Conservation (phyloP, 2,113 vertebrate genomes). For the Arenaria interpres region DNA sequence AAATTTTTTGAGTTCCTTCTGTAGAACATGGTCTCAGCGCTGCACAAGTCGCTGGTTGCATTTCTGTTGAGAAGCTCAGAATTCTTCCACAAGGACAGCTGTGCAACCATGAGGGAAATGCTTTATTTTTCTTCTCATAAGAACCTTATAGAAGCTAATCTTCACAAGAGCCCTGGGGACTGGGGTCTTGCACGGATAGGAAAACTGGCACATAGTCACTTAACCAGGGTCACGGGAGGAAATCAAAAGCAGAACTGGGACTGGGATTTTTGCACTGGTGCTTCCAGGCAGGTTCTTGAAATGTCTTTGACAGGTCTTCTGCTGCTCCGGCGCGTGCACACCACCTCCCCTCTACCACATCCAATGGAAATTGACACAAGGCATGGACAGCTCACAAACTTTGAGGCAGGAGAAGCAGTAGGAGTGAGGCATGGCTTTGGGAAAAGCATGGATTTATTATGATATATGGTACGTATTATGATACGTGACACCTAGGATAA, state of each 20-base stretch:
- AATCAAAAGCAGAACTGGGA: neutral
- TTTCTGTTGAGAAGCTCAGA: neutral
- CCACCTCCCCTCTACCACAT: neutral
- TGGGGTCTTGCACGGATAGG: neutral
- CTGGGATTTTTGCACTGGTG: neutral
- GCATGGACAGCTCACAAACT: neutral
- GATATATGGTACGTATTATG: neutral
- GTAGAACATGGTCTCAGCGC: neutral
- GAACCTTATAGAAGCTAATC: neutral
- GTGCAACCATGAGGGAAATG: neutral
- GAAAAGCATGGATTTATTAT: neutral
- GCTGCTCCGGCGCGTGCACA: neutral
- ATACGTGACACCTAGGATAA: neutral
- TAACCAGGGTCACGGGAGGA: neutral
- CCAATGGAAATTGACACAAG: neutral
- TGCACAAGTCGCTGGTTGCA: neutral
- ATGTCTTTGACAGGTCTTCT: neutral
- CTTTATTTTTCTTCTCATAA: conserved; percentile 31
- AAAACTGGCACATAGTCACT: neutral
- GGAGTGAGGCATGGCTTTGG: neutral
- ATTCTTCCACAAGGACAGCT: neutral
- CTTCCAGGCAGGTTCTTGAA: neutral
- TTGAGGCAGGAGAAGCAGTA: neutral
- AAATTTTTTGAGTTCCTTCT: neutral
- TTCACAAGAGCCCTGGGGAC: neutral